Base-by-base conservation (phyloP, 2,888 invertebrate species). In the Trachelus stipa region DNA sequence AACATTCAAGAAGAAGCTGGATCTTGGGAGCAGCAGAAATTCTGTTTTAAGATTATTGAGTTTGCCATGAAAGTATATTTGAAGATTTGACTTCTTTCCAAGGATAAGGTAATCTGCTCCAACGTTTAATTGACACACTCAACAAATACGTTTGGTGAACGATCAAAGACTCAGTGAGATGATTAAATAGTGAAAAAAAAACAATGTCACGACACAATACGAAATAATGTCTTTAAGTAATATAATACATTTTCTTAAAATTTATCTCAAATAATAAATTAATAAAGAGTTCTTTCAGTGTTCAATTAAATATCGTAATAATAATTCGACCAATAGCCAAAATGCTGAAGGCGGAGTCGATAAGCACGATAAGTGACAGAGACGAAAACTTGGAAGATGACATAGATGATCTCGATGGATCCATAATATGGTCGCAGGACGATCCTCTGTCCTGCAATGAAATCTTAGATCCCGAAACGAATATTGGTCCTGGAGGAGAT, bases 61-160 rank as follows among this genome's bases (percentile, higher is more conserved):
- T 85, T 88, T 88, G 88, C 87, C 88, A 88, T 88, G 87, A 87
- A 86, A 87, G 81, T 74, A 85, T 80, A 74, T 79, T 81, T 79
- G 79, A 85, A 82, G 77, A 77, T 74, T 81, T 80, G 73, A 74
- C 77, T 80, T 82, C 79, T 85, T 85, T 83, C 81, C 81, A 85
- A 84, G 81, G 81, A 84, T 35, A 82, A 87, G 87, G 86, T 86
- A 86, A 85, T 82, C 84, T 84, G 34, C 83, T 86, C 82, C 15
- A 30, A 34, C 31, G 31, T 34, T 68, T 76, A 56, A n/a, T 76
- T 73, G 31, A 23, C 6, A 56, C 56, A 56, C 56, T 23, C 56
- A 56, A 56, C 56, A 23, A 56, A 56, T 56, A 23, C 1, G 56
- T 9, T 15, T 56, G 9, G 56, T 1, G 23, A 56, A 56, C 23